These are phyloP conservation scores for Heliornis fulica DNA, from an alignment of 2,113 vertebrate species.

Conservation along the genomic window DNA sequence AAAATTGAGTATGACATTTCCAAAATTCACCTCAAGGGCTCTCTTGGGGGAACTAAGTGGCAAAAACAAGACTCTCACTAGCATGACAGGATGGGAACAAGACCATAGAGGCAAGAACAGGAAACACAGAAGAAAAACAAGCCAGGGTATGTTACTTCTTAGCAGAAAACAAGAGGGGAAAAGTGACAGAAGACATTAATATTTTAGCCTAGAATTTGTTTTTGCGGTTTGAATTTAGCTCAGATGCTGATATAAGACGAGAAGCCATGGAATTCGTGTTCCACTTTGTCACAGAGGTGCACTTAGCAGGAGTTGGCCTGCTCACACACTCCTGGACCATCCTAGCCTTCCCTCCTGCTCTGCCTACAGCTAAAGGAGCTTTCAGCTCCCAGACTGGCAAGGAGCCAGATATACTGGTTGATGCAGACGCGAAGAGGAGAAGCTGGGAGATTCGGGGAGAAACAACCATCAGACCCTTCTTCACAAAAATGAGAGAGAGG, in stretches of 20 bases:
- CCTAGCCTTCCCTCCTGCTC: neutral
- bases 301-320: neutral
- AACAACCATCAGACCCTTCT: neutral
- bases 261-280: neutral
- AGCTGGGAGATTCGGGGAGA: neutral
- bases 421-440: neutral
- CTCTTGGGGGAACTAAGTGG: slow-evolving; percentile 34
- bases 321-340: neutral
- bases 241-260: neutral
- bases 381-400: neutral
- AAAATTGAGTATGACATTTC: slow-evolving; percentile 39
- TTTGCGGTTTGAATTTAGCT: slow-evolving; percentile 11
- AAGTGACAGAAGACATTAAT: slow-evolving; percentile 51
- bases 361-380: neutral
- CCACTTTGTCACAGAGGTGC: neutral
- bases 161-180: slow-evolving; percentile 16
- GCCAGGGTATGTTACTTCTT: slow-evolving; percentile 5
- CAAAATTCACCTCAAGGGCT: slow-evolving; percentile 46
- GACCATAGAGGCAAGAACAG: slow-evolving; percentile 45
- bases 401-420: neutral
- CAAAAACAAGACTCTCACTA: slow-evolving; percentile 31
- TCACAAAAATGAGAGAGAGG: neutral
- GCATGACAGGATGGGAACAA: slow-evolving; percentile 4
- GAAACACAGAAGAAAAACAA: slow-evolving; percentile 36
- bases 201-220: slow-evolving; percentile 34